A percentile compares a stretch with the other conserved stretches of the same genome.
Conservation (phyloP, 1,140 invertebrate species). For the Bradynema listronoti region DNA sequence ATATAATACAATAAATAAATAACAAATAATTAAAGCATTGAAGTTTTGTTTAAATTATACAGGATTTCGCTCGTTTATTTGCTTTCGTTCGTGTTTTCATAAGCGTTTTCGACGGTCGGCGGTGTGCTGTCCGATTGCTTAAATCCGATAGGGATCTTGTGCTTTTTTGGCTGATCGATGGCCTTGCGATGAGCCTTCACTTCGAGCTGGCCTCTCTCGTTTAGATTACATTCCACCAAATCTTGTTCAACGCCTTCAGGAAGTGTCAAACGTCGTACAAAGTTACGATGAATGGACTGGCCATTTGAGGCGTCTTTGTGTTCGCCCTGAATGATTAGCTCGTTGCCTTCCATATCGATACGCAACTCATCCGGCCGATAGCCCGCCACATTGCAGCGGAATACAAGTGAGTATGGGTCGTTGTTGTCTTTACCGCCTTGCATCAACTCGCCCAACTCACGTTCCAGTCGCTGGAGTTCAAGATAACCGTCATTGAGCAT, state of each 20-base stretch:
- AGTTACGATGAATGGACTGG: constrained; percentile 13
- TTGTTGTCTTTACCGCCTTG: constrained; percentile 1
- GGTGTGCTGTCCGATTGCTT: not conserved
- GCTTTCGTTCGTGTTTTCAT: too few relatives aligned
- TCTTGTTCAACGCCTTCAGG: constrained; percentile 10
- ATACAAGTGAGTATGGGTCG: constrained; percentile 2
- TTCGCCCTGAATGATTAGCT: constrained; percentile 15
- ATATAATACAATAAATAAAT: too few relatives aligned
- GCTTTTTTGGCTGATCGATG: not conserved
- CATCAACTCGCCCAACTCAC: constrained; percentile 3
- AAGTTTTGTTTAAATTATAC: too few relatives aligned
- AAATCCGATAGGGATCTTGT: constrained; percentile 17
- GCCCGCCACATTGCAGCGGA: constrained; percentile 13
- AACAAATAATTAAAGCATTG: too few relatives aligned
- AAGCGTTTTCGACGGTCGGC: too few relatives aligned
- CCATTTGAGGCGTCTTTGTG: constrained; percentile 4
- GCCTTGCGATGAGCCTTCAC: constrained; percentile 9
- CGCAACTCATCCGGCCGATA: constrained; percentile 16
- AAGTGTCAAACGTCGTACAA: constrained; percentile 6
- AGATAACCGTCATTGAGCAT: constrained; percentile 3
- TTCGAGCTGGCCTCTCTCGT: constrained; percentile 8
- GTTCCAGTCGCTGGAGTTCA: constrained; percentile 8
- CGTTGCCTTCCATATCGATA: constrained; percentile 14
- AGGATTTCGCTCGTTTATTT: too few relatives aligned
- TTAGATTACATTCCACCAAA: constrained; percentile 11